Percentiles rank a stretch among this genome's conserved stretches.
phyloP scores from a whole-genome alignment of 2,797 vertebrate species.

The Trachurus trachurus region DNA sequence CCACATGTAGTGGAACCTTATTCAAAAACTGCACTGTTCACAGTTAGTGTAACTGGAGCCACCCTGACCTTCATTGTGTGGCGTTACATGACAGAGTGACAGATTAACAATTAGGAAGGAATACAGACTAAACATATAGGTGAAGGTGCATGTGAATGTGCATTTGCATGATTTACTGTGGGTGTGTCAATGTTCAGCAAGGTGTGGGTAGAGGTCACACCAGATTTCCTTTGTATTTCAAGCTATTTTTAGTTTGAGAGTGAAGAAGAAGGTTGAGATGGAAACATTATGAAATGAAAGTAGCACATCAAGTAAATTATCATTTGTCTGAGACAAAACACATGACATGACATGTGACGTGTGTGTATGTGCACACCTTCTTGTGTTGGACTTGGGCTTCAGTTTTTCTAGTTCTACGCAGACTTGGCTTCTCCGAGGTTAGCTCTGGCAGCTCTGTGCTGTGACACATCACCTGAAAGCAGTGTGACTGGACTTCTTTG shows the following conservation, averaged over 20 bases:
- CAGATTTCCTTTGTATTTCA: background rate
- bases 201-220: too few species aligned
- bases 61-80: conserved; percentile 1
- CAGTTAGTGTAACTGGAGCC: conserved; percentile 31
- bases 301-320: background rate
- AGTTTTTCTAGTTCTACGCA: too few species aligned
- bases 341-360: background rate
- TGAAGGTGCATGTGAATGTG: background rate
- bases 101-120: conserved; percentile 7
- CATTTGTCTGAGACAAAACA: background rate
- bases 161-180: background rate
- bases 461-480: too few species aligned
- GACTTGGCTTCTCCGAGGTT: too few species aligned
- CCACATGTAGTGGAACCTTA: background rate
- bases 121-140: background rate
- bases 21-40: background rate
- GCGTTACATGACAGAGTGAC: background rate
- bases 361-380: too few species aligned
- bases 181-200: background rate
- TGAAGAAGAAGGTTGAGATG: background rate
- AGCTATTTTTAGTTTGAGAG: background rate
- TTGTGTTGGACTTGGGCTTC: too few species aligned
- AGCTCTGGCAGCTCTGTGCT: too few species aligned
- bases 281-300: background rate
- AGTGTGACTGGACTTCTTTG: too few species aligned